These are phyloP conservation scores for Lemur catta DNA, from an alignment of 2,797 vertebrate species.

Conservation along the genomic window DNA sequence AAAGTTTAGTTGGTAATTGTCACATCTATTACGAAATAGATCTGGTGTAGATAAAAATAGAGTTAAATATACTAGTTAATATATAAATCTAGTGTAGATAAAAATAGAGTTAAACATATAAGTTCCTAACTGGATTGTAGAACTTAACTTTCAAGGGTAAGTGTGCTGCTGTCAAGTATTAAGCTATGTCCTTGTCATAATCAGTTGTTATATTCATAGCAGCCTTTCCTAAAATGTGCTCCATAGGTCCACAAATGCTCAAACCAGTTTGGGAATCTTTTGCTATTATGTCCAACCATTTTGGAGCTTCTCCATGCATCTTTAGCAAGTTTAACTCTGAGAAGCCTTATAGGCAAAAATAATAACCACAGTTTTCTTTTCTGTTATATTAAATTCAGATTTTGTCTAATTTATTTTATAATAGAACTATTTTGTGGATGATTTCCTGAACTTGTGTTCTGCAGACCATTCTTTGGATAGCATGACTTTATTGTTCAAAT, in stretches of 20 bases:
- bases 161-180: background rate
- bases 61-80: background rate
- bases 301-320: background rate
- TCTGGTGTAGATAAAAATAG: background rate
- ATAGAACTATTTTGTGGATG: background rate
- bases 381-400: background rate
- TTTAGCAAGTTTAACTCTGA: background rate
- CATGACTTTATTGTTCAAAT: slow-evolving; percentile 49
- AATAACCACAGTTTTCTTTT: background rate
- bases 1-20: background rate
- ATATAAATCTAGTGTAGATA: background rate
- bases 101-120: background rate
- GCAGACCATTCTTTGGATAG: slow-evolving; percentile 42
- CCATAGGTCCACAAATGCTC: background rate
- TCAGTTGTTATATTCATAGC: background rate
- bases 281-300: background rate
- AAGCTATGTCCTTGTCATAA: background rate
- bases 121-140: background rate
- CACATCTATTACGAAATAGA: background rate
- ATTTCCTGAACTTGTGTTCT: slow-evolving; percentile 21
- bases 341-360: background rate
- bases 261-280: background rate
- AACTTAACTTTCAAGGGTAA: background rate
- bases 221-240: background rate
- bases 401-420: slow-evolving; percentile 22